phyloP scores from a whole-genome alignment of 1,140 invertebrate species.

The Theocolax elegans region DNA sequence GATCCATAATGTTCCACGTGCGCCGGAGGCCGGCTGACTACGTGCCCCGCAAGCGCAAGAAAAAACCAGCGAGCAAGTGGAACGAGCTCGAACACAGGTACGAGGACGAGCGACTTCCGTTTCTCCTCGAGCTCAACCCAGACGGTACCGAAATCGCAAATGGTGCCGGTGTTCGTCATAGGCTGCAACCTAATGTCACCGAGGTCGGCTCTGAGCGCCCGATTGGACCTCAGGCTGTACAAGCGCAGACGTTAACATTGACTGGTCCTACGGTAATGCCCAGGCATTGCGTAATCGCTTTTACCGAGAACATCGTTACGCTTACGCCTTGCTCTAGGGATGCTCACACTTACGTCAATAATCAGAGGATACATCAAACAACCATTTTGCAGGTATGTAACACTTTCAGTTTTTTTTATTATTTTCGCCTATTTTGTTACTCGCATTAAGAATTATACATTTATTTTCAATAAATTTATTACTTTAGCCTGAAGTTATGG shows the following conservation, averaged over 20 bases:
- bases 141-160: constrained; percentile 75
- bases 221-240: constrained; percentile 65
- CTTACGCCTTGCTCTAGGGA: constrained; percentile 93
- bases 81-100: constrained; percentile 65
- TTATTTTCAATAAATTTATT: no score
- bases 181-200: constrained; percentile 77
- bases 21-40: constrained; percentile 87
- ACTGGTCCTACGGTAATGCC: constrained; percentile 88
- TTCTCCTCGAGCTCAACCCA: constrained; percentile 73
- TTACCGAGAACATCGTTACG: constrained; percentile 88
- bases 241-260: constrained; percentile 66
- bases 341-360: constrained; percentile 93
- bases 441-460: no score
- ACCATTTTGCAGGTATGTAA: constrained; percentile 84
- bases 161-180: constrained; percentile 69
- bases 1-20: constrained; percentile 95
- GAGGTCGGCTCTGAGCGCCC: constrained; percentile 77
- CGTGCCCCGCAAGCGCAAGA: constrained; percentile 89
- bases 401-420: not conserved
- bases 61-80: constrained; percentile 79
- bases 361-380: constrained; percentile 90
- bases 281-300: constrained; percentile 92
- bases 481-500: no score
- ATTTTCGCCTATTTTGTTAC: no score
- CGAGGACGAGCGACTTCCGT: constrained; percentile 72